A percentile compares a stretch with the other conserved stretches of the same genome.
These are phyloP conservation scores for Brachyptera risi DNA, from an alignment of 2,888 invertebrate genomes.

Conservation along the genomic window DNA sequence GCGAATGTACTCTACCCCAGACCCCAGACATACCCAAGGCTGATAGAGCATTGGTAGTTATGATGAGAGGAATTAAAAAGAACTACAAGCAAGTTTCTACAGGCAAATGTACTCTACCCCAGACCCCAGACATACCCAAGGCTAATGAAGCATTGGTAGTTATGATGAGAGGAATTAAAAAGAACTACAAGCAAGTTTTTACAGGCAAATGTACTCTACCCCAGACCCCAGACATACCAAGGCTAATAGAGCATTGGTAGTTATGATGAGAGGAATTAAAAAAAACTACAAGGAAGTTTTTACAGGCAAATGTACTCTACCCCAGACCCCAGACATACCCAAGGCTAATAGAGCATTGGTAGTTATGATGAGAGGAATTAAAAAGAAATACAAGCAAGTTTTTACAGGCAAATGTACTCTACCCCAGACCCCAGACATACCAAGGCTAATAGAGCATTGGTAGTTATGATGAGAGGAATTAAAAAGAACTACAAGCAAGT, in stretches of 20 bases:
- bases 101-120: too few relatives aligned
- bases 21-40: too few relatives aligned
- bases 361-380: slow-evolving; percentile 18
- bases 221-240: too few relatives aligned
- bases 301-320: too few relatives aligned
- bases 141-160: not conserved
- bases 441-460: not conserved
- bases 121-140: too few relatives aligned
- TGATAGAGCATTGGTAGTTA: not conserved
- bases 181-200: slow-evolving; percentile 15
- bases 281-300: slow-evolving; percentile 14
- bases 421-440: too few relatives aligned
- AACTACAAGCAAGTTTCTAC: slow-evolving; percentile 17
- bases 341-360: not conserved
- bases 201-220: too few relatives aligned
- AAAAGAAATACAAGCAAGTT: slow-evolving; percentile 17
- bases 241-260: not conserved
- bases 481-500: slow-evolving; percentile 18
- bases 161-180: slow-evolving; percentile 19
- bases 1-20: too few relatives aligned
- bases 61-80: slow-evolving; percentile 17
- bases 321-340: too few relatives aligned
- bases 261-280: slow-evolving; percentile 20
- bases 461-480: slow-evolving; percentile 16
- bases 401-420: too few relatives aligned